Evolutionary conservation across 1,140 invertebrate genomes (phyloP).

Genomic region (Wiebesia pumilae): DNA sequence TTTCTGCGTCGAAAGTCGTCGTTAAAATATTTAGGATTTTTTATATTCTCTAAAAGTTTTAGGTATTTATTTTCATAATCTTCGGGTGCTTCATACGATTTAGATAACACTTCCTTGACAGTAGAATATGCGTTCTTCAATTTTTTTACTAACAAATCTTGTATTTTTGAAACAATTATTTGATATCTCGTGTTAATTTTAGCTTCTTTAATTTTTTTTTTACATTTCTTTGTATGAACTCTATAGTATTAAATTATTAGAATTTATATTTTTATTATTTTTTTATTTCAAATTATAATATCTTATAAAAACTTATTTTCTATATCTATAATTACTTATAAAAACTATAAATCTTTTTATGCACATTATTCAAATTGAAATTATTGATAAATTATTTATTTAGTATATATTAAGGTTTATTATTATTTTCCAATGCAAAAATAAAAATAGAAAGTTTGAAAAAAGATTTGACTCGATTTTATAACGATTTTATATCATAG

Average conservation of each 20-base stretch:
- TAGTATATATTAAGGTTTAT: too few relatives aligned
- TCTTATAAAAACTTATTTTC: too few relatives aligned
- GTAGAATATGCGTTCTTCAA: constrained; percentile 42
- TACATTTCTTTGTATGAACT: not conserved
- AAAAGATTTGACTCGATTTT: too few relatives aligned
- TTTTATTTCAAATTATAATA: too few relatives aligned
- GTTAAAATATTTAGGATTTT: not conserved
- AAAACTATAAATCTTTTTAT: too few relatives aligned
- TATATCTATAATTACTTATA: too few relatives aligned
- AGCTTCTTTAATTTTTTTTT: constrained; percentile 9
- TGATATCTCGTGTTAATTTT: constrained; percentile 29
- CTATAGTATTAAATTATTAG: not conserved
- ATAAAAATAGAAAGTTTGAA: too few relatives aligned
- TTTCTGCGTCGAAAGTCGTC: constrained; percentile 39
- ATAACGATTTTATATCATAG: too few relatives aligned
- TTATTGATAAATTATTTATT: not conserved
- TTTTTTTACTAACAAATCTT: constrained; percentile 41
- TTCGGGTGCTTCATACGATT: constrained; percentile 22
- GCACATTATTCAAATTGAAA: not conserved
- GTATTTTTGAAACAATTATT: constrained; percentile 54
- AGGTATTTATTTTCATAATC: constrained; percentile 27
- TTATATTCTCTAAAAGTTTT: constrained; percentile 39
- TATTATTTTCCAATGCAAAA: too few relatives aligned
- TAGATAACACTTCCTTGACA: constrained; percentile 33
- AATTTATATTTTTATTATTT: too few relatives aligned